phyloP scores from a whole-genome alignment of 2,888 invertebrate genomes.

The Phytoseiulus persimilis region DNA sequence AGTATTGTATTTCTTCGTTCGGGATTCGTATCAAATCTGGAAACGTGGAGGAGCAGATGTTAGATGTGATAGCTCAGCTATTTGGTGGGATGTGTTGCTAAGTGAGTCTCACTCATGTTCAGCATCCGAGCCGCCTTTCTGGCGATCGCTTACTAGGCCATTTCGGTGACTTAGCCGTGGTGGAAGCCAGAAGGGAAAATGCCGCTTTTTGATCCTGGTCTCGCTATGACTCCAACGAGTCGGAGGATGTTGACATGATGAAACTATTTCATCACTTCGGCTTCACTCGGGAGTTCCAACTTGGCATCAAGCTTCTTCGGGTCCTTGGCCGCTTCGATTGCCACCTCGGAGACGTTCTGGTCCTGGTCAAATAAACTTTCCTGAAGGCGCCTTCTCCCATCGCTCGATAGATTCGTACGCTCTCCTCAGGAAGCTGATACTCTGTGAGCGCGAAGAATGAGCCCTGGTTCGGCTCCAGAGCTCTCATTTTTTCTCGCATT shows the following conservation, averaged over 20 bases:
- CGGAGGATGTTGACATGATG: slow-evolving; percentile 79
- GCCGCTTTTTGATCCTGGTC: slow-evolving; percentile 71
- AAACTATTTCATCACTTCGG: slow-evolving; percentile 86
- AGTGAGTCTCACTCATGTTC: slow-evolving; percentile 86
- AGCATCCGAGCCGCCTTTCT: no score
- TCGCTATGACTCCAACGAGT: slow-evolving; percentile 74
- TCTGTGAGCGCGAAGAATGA: slow-evolving; percentile 62
- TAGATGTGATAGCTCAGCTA: no score
- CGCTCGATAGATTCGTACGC: slow-evolving; percentile 73
- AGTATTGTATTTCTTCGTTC: no score
- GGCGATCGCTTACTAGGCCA: no score
- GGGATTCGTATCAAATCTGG: no score
- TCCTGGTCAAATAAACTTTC: slow-evolving; percentile 71
- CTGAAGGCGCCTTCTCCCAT: slow-evolving; percentile 86
- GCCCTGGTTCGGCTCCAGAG: slow-evolving; percentile 61
- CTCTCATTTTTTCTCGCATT: slow-evolving; percentile 60
- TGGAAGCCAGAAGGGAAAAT: no score
- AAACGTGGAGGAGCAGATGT: no score
- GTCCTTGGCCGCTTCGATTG: slow-evolving; percentile 77
- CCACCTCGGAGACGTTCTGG: slow-evolving; percentile 71
- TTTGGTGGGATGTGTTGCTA: no score
- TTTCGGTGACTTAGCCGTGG: no score
- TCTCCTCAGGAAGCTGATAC: slow-evolving; percentile 76
- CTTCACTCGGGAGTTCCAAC: slow-evolving; percentile 77
- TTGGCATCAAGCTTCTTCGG: slow-evolving; percentile 76